phyloP scores from a whole-genome alignment of 2,888 invertebrate species.

The Orthosia gracilis region DNA sequence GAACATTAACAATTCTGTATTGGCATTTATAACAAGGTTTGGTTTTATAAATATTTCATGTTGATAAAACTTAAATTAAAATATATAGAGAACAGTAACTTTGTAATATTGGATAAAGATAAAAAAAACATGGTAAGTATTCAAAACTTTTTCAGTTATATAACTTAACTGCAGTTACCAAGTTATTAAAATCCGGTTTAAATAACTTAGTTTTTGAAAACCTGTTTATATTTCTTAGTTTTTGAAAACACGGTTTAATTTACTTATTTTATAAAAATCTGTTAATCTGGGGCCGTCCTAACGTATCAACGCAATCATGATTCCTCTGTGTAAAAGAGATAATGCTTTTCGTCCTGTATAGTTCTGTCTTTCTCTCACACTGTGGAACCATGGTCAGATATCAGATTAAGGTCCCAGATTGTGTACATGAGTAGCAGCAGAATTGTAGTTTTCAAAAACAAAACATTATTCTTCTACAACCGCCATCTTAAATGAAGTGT shows the following conservation, averaged over 20 bases:
- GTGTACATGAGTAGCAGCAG: background rate
- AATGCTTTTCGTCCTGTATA: too few relatives aligned
- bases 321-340: too few relatives aligned
- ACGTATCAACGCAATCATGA: too few relatives aligned
- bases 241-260: background rate
- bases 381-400: too few relatives aligned
- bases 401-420: too few relatives aligned
- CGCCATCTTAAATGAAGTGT: constrained; percentile 48
- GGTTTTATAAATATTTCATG: constrained; percentile 33
- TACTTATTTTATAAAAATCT: background rate
- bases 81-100: constrained; percentile 23
- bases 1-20: constrained; percentile 7
- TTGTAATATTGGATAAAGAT: constrained; percentile 16
- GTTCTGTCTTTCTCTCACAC: too few relatives aligned
- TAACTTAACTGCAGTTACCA: background rate
- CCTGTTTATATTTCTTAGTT: background rate
- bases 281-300: too few relatives aligned
- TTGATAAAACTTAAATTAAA: constrained; percentile 34
- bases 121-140: background rate
- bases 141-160: background rate
- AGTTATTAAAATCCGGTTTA: background rate
- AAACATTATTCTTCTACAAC: background rate
- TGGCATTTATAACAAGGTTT: background rate
- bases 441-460: background rate
- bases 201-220: too few relatives aligned